A percentile compares a stretch with the other conserved stretches of the same genome.
These are phyloP conservation scores for Halichondria panicea DNA, from an alignment of 37 sponge, comb jelly and placozoan genomes.

Conservation along the genomic window DNA sequence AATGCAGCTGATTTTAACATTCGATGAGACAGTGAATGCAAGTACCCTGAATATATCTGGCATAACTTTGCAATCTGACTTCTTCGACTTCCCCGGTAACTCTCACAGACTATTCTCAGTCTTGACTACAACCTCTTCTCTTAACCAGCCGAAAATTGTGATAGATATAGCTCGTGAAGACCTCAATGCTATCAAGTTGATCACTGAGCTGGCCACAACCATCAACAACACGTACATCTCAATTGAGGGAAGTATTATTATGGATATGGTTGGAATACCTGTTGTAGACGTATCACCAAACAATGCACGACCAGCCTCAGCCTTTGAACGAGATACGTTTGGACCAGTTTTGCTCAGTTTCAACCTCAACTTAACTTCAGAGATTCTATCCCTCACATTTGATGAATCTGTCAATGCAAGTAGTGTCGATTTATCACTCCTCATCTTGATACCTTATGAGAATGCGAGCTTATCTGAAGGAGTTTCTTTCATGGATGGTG, in stretches of 20 bases:
- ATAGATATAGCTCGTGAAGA: slow-evolving; percentile 67
- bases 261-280: slow-evolving; percentile 68
- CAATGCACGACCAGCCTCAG: slow-evolving; percentile 29
- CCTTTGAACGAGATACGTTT: slow-evolving; percentile 43
- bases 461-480: slow-evolving; percentile 7
- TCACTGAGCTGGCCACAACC: slow-evolving; percentile 65
- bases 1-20: slow-evolving; percentile 49
- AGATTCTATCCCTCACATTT: slow-evolving; percentile 70
- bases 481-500: slow-evolving; percentile 22
- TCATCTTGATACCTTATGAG: slow-evolving; percentile 33
- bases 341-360: slow-evolving; percentile 70
- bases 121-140: slow-evolving; percentile 36
- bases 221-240: slow-evolving; percentile 66
- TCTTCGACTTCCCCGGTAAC: too few species aligned
- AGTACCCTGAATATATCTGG: slow-evolving; percentile 78
- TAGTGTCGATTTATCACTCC: slow-evolving; percentile 35
- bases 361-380: slow-evolving; percentile 71
- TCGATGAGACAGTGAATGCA: slow-evolving; percentile 88
- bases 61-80: slow-evolving; percentile 40
- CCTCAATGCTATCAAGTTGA: slow-evolving; percentile 76
- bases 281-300: slow-evolving; percentile 33
- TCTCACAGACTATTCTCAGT: slow-evolving; percentile 48
- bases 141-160: slow-evolving; percentile 47
- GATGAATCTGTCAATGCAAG: slow-evolving; percentile 87
- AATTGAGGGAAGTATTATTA: slow-evolving; percentile 48